phyloP scores from a whole-genome alignment of 2,888 invertebrate genomes.

The Dermolepida albohirtum region DNA sequence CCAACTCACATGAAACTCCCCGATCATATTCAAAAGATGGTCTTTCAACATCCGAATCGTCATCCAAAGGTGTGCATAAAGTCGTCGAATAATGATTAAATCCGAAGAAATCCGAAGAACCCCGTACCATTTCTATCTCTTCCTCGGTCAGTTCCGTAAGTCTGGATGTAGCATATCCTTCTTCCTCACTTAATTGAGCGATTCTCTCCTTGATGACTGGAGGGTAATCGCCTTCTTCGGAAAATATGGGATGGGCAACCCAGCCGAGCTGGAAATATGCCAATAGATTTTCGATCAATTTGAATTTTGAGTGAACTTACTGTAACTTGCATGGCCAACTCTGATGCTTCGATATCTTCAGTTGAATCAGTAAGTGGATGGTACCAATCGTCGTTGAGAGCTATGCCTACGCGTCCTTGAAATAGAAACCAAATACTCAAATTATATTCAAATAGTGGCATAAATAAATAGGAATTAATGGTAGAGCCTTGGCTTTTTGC shows the following conservation, averaged over 20 bases:
- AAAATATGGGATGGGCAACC: slow-evolving; percentile 76
- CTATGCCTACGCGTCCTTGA: slow-evolving; percentile 71
- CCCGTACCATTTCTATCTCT: slow-evolving; percentile 71
- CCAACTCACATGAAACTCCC: slow-evolving; percentile 61
- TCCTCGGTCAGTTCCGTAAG: slow-evolving; percentile 72
- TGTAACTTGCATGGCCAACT: slow-evolving; percentile 69
- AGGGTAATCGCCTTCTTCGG: slow-evolving; percentile 75
- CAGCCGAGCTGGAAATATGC: slow-evolving; percentile 71
- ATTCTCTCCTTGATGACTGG: slow-evolving; percentile 72
- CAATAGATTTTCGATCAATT: not conserved
- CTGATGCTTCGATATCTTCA: slow-evolving; percentile 72
- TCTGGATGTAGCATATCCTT: slow-evolving; percentile 72
- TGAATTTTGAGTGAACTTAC: slow-evolving; percentile 58
- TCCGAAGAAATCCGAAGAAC: slow-evolving; percentile 78
- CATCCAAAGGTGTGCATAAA: slow-evolving; percentile 40
- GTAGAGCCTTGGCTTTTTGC: too few species aligned
- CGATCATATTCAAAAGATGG: slow-evolving; percentile 66
- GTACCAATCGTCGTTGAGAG: slow-evolving; percentile 72
- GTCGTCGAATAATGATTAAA: slow-evolving; percentile 79
- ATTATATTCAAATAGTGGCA: too few species aligned
- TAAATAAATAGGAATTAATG: too few species aligned
- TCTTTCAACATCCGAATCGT: slow-evolving; percentile 58
- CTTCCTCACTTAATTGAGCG: slow-evolving; percentile 68
- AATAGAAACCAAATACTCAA: too few species aligned
- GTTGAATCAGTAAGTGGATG: slow-evolving; percentile 69